Base-by-base conservation (phyloP, 1,140 invertebrate species). In the Manduca sexta region DNA sequence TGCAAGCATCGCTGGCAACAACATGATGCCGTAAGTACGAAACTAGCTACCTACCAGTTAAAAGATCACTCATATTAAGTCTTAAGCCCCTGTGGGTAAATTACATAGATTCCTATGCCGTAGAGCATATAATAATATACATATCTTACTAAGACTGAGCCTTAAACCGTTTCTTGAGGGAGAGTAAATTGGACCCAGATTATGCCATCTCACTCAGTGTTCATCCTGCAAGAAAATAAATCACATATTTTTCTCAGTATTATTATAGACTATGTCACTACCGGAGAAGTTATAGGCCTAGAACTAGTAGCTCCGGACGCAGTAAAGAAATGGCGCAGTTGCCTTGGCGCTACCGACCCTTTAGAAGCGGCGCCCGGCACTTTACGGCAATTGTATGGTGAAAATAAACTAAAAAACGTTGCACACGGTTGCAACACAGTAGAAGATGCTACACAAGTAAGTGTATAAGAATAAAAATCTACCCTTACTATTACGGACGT, bases 261-360 rank as follows among this genome's bases (percentile, higher is more conserved):
- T 18, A 74, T 84, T 35, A 86, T 92, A 67, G 89, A 91, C 54
- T 90, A 91, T 68, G 81, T 96, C 14, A 91, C 91, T 2, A 89
- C 89, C 54, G 94, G 92, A 13, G 92, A 93, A 54, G 88, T 95
- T 0, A 83, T 96, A 49, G 91, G 89, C 3, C 74, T 96, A 66
- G 92, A 95, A 72, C 70, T 97, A 33, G 88, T 94, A 15, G 92
- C 90, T n/a, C 88, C 92, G 13, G 87, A 93, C 80, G 91, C 90
- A 21, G 82, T 94, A 1, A 73, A 83, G 34, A 88, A 75, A 60
- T 93, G 91, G 90, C 77, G 87, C 10, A 74, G 89, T 52, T 73
- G 91, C 34, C 84, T 93, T 21, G 94, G 93, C 8, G 90, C 92
- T 2, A 89, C 87, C 3, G 91, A 95, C 75, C 90, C 92, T 2